phyloP scores from a whole-genome alignment of 2,113 vertebrate genomes.

The Paradoxurus hermaphroditus region DNA sequence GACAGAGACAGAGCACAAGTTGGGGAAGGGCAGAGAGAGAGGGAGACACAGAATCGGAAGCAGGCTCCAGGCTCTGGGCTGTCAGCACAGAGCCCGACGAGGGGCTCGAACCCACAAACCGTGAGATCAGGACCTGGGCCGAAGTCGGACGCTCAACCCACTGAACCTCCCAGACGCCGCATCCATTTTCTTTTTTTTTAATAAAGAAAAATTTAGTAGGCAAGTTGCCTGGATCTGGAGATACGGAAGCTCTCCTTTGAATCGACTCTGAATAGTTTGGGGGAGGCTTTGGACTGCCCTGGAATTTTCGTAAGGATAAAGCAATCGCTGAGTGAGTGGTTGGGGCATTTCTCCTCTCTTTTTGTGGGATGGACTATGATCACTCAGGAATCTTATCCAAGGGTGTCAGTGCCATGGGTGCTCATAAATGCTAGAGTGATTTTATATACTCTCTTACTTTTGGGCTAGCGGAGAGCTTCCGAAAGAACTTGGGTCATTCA shows the following conservation, averaged over 20 bases:
- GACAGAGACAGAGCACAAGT: too few relatives aligned
- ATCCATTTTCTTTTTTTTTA: background rate
- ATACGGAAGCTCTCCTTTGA: fast-evolving
- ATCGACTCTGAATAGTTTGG: too few relatives aligned
- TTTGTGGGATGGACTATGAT: background rate
- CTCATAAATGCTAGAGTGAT: background rate
- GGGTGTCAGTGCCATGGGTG: background rate
- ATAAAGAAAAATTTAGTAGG: background rate
- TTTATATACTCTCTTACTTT: background rate
- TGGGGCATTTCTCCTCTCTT: too few relatives aligned
- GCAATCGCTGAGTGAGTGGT: background rate
- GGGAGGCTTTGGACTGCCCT: background rate
- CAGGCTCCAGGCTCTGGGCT: too few relatives aligned
- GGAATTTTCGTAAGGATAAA: background rate
- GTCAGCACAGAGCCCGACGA: too few relatives aligned
- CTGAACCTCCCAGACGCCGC: too few relatives aligned
- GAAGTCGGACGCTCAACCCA: too few relatives aligned
- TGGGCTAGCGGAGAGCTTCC: background rate
- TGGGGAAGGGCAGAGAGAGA: too few relatives aligned
- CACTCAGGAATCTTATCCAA: background rate
- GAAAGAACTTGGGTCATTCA: background rate
- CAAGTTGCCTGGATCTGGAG: background rate
- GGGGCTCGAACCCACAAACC: too few relatives aligned
- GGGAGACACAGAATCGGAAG: too few relatives aligned
- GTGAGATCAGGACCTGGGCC: too few relatives aligned